These are phyloP conservation scores for Drosophila sordidapex DNA, from an alignment of 2,888 invertebrate genomes.

Conservation along the genomic window DNA sequence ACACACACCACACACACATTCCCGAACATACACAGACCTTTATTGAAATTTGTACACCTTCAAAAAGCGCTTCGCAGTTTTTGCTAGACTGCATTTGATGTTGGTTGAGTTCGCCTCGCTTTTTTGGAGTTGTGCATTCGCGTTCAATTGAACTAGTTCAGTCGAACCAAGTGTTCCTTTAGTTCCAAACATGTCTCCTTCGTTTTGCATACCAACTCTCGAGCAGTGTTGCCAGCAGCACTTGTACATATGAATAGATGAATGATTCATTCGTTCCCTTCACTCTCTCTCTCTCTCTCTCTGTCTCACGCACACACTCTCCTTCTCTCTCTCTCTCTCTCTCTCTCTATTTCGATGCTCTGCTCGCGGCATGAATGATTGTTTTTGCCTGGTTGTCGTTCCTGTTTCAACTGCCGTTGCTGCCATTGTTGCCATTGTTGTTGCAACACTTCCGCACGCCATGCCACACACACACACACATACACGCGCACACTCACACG, in stretches of 20 bases:
- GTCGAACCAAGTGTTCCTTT: neutral
- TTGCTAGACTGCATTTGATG: slow-evolving; percentile 9
- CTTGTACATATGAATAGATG: neutral
- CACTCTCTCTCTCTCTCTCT: neutral
- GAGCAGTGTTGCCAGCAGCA: neutral
- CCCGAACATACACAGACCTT: neutral
- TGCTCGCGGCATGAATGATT: slow-evolving; percentile 50
- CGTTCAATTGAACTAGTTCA: neutral
- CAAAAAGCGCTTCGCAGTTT: neutral
- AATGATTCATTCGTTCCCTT: neutral
- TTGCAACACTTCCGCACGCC: slow-evolving; percentile 51
- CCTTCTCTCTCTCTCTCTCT: neutral
- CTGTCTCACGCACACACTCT: neutral
- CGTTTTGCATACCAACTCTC: neutral
- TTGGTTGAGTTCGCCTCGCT: slow-evolving; percentile 33
- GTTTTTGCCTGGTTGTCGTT: slow-evolving; percentile 35
- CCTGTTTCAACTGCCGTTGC: slow-evolving; percentile 28
- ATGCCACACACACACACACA: slow-evolving; percentile 23
- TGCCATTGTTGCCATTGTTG: slow-evolving; percentile 32
- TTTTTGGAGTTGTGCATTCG: neutral
- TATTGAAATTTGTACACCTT: slow-evolving; percentile 20
- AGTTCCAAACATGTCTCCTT: neutral
- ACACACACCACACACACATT: neutral
- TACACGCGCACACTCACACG: slow-evolving; percentile 20
- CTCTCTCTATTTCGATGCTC: neutral